Conservation (phyloP, 1,140 invertebrate genomes). For the Sycobia sp. region DNA sequence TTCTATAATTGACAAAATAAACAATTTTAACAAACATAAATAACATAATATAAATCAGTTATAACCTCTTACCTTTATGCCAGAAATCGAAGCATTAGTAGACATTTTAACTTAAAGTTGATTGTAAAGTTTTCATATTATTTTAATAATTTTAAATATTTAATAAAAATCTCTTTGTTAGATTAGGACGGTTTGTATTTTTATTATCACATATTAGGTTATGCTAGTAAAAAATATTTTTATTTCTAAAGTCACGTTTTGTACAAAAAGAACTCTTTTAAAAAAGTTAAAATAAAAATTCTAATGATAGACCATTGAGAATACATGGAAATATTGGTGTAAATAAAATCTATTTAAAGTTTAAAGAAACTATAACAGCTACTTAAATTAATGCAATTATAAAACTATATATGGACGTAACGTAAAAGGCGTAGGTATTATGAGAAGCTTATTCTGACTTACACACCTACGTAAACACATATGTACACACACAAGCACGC, state of each 20-base stretch:
- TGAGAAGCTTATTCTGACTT: too few relatives aligned
- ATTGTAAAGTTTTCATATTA: slow-evolving; percentile 8
- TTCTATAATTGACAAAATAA: slow-evolving; percentile 39
- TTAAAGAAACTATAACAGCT: neutral
- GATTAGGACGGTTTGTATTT: slow-evolving; percentile 27
- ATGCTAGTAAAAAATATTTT: slow-evolving; percentile 6
- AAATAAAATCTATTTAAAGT: neutral
- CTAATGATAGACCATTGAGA: neutral
- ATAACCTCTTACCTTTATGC: slow-evolving; percentile 32
- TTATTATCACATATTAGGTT: slow-evolving; percentile 30
- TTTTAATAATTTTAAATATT: neutral
- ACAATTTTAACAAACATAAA: slow-evolving; percentile 16
- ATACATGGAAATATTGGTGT: neutral
- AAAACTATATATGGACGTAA: neutral
- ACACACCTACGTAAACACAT: too few relatives aligned
- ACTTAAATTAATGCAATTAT: slow-evolving; percentile 4
- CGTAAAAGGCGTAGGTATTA: too few relatives aligned
- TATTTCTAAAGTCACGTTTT: neutral
- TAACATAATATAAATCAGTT: slow-evolving; percentile 8
- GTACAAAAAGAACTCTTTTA: neutral
- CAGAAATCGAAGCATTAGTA: slow-evolving; percentile 32
- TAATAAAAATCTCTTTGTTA: slow-evolving; percentile 6
- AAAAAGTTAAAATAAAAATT: slow-evolving; percentile 6
- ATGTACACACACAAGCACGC: too few relatives aligned
- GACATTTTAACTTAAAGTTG: slow-evolving; percentile 31